Evolutionary conservation across 2,888 invertebrate species (phyloP), one percentile per base, ranked within the genome.

Genomic region (Tetramorium bicarinatum): DNA sequence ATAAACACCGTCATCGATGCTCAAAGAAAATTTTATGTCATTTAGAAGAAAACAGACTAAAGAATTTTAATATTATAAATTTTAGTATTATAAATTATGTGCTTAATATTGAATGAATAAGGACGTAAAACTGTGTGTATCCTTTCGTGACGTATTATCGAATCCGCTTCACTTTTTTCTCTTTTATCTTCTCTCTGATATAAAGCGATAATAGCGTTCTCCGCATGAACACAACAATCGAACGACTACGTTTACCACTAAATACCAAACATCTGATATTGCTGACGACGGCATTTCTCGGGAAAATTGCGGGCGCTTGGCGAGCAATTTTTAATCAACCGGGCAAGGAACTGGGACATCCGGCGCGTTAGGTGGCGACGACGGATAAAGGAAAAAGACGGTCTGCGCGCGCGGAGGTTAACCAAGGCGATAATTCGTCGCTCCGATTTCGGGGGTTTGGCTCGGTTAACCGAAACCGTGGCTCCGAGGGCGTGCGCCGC

Each of bases 391-490:
- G 85, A 86, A 89, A 89, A 87, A 89, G 87, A 82, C 74, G 83
- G 84, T 71, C 66, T 84, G 76, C 59, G 87, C 83, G 86, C 83
- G 62, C 82, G 83, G 83, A 88, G 87, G 89, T 89, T 90, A 90
- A 92, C 89, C 88, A 90, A 91, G 89, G 89, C 90, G 92, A 92
- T 92, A 92, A 92, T 88, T 90, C 91, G 87, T 88, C 87, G 89
- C 89, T 87, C 88, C 91, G 92, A 91, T 91, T 92, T 90, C 87
- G 90, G 90, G 90, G 91, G 92, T 90, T 89, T 90, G 87, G 89
- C 90, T 91, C 90, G 92, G 92, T 91, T 92, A 92, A 92, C 92
- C 92, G 91, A 91, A 91, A 92, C 89, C 88, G 91, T 91, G 88
- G 88, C 89, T 88, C 86, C 90, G 88, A 91, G 92, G 91, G 91